Conservation (phyloP, 2,113 vertebrate species). For the Geothlypis trichas region DNA sequence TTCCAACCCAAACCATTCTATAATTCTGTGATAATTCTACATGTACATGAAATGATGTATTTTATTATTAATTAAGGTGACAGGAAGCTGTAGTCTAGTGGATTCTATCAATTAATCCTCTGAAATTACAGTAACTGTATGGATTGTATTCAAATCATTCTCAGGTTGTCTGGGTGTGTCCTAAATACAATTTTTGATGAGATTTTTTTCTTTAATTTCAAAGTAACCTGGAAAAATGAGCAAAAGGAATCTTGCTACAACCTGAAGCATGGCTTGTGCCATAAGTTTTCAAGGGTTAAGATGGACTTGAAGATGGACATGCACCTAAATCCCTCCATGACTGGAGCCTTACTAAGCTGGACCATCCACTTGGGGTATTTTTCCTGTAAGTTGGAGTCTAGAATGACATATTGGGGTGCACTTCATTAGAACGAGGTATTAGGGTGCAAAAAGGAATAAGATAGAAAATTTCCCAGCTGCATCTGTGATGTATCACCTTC, state of each 20-base stretch:
- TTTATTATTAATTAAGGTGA: background rate
- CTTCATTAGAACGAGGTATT: background rate
- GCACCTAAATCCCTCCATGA: background rate
- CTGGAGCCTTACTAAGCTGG: background rate
- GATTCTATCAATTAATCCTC: background rate
- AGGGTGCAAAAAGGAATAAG: background rate
- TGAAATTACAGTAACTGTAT: background rate
- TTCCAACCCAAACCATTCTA: background rate
- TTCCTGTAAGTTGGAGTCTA: background rate
- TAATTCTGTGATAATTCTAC: background rate
- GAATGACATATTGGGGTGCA: background rate
- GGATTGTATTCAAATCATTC: background rate
- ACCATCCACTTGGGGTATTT: background rate
- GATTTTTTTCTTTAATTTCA: background rate
- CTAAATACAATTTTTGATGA: background rate
- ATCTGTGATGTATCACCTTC: background rate
- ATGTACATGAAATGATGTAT: accelerated
- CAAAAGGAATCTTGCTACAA: background rate
- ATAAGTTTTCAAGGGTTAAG: background rate
- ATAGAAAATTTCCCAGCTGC: background rate
- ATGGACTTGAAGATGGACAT: background rate
- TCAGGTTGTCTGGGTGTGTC: background rate
- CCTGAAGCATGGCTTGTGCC: background rate
- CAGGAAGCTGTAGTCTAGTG: background rate
- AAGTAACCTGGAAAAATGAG: background rate